These are phyloP conservation scores for Meloidogyne exigua DNA, from an alignment of 1,140 invertebrate species.

Conservation along the genomic window DNA sequence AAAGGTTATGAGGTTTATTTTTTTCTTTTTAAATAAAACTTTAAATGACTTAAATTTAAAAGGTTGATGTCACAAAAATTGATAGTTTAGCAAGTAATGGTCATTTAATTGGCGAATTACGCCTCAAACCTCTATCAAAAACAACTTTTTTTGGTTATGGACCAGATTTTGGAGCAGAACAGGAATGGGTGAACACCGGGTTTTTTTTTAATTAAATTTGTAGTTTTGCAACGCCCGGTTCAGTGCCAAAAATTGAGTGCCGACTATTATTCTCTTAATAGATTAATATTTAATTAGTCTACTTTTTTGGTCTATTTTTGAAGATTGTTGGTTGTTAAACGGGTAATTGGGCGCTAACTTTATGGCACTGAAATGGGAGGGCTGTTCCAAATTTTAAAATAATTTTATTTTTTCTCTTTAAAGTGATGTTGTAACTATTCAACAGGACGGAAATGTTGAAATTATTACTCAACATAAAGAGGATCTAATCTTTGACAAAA, in stretches of 20 bases:
- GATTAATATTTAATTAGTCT: too few relatives aligned
- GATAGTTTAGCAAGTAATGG: constrained; percentile 45
- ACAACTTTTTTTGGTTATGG: constrained; percentile 59
- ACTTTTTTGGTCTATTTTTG: too few relatives aligned
- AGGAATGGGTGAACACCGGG: constrained; percentile 57
- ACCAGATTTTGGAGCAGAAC: constrained; percentile 44
- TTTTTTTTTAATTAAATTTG: constrained; percentile 23
- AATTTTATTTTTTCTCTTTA: constrained; percentile 22
- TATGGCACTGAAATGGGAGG: too few relatives aligned
- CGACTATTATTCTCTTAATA: too few relatives aligned
- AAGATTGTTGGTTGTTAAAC: too few relatives aligned
- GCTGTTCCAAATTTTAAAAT: not conserved
- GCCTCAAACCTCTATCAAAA: constrained; percentile 37
- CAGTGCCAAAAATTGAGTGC: too few relatives aligned
- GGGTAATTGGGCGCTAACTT: too few relatives aligned
- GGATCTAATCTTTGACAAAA: constrained; percentile 55
- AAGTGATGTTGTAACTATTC: constrained; percentile 53
- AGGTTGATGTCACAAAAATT: constrained; percentile 42
- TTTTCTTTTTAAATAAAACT: constrained; percentile 2
- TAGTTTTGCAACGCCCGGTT: too few relatives aligned
- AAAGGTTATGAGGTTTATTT: constrained; percentile 53
- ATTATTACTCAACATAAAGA: constrained; percentile 51
- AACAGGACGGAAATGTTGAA: constrained; percentile 58
- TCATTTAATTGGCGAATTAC: constrained; percentile 49
- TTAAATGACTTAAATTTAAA: not conserved